Evolutionary conservation across 2,113 vertebrate genomes (phyloP).

Genomic region (Pteronura brasiliensis): DNA sequence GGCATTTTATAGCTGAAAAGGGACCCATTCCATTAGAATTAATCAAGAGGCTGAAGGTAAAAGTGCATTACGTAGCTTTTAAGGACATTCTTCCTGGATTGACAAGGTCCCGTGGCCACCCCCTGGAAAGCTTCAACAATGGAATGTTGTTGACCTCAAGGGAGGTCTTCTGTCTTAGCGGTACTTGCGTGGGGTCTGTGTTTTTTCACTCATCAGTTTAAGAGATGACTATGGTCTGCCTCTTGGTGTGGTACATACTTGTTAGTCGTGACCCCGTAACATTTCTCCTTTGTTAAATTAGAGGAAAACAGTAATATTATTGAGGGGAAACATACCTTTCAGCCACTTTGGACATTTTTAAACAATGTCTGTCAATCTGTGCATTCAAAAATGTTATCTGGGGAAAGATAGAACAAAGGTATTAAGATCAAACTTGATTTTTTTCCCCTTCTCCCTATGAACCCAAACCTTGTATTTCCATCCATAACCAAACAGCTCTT

Average conservation of each 20-base stretch:
- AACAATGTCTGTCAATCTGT: constrained; percentile 96
- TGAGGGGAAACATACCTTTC: constrained; percentile 89
- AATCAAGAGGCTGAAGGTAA: constrained; percentile 17
- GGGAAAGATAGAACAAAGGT: constrained; percentile 70
- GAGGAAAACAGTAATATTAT: not conserved
- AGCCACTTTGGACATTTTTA: constrained; percentile 99
- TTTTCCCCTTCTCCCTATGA: not conserved
- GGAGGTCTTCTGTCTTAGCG: not conserved
- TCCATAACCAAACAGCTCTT: not conserved
- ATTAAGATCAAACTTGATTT: constrained; percentile 54
- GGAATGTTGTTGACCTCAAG: constrained; percentile 2
- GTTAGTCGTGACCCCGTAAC: not conserved
- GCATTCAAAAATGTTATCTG: constrained; percentile 95
- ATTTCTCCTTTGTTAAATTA: constrained; percentile 12
- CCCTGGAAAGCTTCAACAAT: not conserved
- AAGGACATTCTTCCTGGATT: constrained; percentile 29
- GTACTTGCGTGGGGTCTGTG: not conserved
- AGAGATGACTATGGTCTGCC: not conserved
- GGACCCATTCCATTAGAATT: constrained; percentile 61
- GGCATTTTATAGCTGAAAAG: constrained; percentile 63
- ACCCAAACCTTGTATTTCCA: not conserved
- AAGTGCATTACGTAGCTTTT: not conserved
- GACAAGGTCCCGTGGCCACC: not conserved
- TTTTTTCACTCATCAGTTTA: not conserved
- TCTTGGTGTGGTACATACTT: not conserved